phyloP scores from a whole-genome alignment of 2,113 vertebrate species.

The Lagenorhynchus albirostris region DNA sequence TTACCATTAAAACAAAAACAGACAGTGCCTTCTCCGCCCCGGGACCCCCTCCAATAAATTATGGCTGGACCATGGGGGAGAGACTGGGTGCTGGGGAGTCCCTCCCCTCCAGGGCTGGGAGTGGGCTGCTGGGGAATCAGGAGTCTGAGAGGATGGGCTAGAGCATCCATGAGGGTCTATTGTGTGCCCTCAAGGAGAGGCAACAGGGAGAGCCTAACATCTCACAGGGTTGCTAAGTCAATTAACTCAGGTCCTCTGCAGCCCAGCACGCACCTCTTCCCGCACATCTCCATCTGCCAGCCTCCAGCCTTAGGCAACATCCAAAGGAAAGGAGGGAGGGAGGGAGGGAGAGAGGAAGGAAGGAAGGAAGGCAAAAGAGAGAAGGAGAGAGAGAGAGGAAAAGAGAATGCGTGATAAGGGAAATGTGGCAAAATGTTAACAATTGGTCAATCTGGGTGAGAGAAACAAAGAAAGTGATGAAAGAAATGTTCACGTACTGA shows the following conservation, averaged over 20 bases:
- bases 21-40: slow-evolving; percentile 54
- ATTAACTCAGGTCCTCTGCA: not conserved
- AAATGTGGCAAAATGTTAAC: not conserved
- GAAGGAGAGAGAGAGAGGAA: accelerated
- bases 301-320: not conserved
- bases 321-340: not conserved
- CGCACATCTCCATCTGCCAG: no score
- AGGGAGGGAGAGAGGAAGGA: accelerated
- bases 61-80: not conserved
- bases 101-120: not conserved
- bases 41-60: not conserved
- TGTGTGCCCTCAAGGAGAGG: not conserved
- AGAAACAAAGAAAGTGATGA: not conserved
- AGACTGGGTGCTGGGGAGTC: not conserved
- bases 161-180: accelerated
- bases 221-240: accelerated
- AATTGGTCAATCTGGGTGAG: not conserved
- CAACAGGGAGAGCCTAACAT: no score
- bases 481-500: not conserved
- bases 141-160: not conserved
- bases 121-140: not conserved
- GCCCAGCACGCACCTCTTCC: not conserved
- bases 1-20: slow-evolving; percentile 79
- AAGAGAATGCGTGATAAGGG: not conserved
- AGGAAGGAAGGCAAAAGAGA: accelerated